These are phyloP conservation scores for Onthophagus sagittarius DNA, from an alignment of 2,888 invertebrate species.

Conservation along the genomic window DNA sequence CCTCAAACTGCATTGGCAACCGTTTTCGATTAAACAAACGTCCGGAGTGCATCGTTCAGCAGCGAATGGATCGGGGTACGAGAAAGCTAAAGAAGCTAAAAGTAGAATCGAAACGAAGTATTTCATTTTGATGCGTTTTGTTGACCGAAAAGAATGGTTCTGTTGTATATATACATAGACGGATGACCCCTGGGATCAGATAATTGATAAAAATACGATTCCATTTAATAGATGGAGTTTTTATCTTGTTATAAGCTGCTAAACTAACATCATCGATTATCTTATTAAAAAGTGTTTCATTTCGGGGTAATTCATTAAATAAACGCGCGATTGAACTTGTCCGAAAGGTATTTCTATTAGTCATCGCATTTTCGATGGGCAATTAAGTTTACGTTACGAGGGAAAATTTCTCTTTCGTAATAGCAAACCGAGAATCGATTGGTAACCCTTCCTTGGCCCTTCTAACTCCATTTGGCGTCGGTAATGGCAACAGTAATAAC, in stretches of 20 bases:
- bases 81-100: conserved; percentile 8
- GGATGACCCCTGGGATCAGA: neutral
- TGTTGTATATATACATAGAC: neutral
- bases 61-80: neutral
- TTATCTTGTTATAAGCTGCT: neutral
- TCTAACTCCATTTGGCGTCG: neutral
- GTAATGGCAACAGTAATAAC: conserved; percentile 1
- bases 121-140: neutral
- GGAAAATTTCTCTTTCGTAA: neutral
- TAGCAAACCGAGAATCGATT: neutral
- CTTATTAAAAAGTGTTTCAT: neutral
- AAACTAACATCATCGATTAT: neutral
- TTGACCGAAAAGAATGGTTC: neutral
- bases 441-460: neutral
- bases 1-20: conserved; percentile 29
- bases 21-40: conserved; percentile 27
- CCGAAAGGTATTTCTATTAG: neutral
- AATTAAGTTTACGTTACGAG: neutral
- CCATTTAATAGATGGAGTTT: neutral
- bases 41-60: conserved; percentile 1
- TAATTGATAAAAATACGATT: neutral
- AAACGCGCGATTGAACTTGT: neutral
- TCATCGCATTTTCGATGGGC: neutral
- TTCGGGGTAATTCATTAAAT: neutral
- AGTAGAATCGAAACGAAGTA: neutral